A percentile compares a stretch with the other conserved stretches of the same genome.
Evolutionary conservation across 2,888 invertebrate genomes (phyloP).

Genomic region (Reticulitermes lucifugus): DNA sequence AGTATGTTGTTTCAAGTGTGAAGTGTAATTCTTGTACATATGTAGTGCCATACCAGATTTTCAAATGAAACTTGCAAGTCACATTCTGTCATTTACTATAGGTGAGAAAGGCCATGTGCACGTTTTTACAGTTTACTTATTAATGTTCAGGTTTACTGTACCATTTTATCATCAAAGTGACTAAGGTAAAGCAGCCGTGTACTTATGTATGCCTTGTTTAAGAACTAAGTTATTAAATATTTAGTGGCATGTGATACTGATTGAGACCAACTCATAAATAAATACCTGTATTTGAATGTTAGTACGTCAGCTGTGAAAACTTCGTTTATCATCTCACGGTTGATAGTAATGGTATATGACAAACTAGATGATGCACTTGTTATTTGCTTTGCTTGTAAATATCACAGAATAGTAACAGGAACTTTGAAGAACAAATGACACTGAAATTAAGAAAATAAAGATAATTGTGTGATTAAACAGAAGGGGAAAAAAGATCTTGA

Average conservation of each 20-base stretch:
- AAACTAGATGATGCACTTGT: too few species aligned
- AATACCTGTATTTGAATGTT: neutral
- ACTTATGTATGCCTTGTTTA: neutral
- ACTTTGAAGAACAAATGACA: too few species aligned
- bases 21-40: slow-evolving; percentile 5
- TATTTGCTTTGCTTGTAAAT: too few species aligned
- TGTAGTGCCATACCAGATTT: slow-evolving; percentile 24
- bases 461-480: too few species aligned
- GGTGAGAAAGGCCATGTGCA: neutral
- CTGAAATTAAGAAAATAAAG: too few species aligned
- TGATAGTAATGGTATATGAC: neutral
- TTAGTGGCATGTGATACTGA: neutral
- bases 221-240: neutral
- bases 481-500: neutral
- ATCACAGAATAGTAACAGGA: too few species aligned
- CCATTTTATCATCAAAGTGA: neutral
- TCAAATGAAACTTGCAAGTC: neutral
- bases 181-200: neutral
- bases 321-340: neutral
- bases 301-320: neutral
- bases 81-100: neutral
- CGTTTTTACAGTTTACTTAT: neutral
- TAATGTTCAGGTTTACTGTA: neutral
- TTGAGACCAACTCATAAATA: neutral
- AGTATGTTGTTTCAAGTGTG: neutral